Evolutionary conservation across 2,888 invertebrate species (phyloP).

Genomic region (Plebejus argus): DNA sequence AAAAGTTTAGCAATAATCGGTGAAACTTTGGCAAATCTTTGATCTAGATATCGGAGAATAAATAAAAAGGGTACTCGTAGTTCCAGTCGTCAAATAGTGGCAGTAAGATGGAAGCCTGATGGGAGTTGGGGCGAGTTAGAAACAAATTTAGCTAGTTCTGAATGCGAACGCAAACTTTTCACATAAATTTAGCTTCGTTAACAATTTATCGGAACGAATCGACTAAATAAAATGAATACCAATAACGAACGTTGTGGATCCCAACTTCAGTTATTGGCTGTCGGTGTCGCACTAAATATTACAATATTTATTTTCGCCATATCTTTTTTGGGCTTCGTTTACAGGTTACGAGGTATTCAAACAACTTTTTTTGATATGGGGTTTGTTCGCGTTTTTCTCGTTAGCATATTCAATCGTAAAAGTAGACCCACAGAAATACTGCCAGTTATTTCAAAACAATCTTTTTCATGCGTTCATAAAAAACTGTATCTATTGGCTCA

Average conservation of each 20-base stretch:
- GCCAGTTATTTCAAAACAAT: no score
- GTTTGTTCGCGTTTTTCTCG: background rate
- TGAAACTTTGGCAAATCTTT: conserved; percentile 13
- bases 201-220: conserved; percentile 34
- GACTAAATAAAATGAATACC: conserved; percentile 33
- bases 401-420: background rate
- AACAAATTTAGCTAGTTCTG: conserved; percentile 58
- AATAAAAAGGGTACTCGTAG: conserved; percentile 1
- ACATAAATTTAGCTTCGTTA: conserved; percentile 59
- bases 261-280: conserved; percentile 27
- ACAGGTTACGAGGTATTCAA: background rate
- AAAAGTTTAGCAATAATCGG: conserved; percentile 20
- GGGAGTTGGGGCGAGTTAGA: conserved; percentile 43
- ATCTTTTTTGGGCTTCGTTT: background rate
- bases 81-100: conserved; percentile 13
- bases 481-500: background rate
- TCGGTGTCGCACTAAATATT: background rate
- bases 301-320: background rate
- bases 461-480: background rate
- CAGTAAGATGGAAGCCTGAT: conserved; percentile 42
- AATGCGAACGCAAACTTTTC: conserved; percentile 59
- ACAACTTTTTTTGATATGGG: background rate
- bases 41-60: background rate
- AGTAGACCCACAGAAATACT: no score
- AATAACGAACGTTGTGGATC: conserved; percentile 29